These are phyloP conservation scores for Schrankia costaestrigalis DNA, from an alignment of 2,888 invertebrate genomes.

Conservation along the genomic window DNA sequence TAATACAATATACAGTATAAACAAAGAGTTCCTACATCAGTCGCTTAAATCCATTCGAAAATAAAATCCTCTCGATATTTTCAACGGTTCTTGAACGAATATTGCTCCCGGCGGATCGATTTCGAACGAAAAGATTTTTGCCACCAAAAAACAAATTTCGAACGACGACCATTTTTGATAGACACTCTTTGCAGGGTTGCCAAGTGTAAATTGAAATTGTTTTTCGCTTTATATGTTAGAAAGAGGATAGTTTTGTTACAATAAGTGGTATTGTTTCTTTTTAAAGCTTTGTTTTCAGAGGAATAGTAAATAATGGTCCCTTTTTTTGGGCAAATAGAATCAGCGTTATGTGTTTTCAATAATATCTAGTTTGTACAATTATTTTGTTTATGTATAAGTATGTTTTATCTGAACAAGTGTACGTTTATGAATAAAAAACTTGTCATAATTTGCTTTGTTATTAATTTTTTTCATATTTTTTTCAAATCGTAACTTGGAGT, in stretches of 20 bases:
- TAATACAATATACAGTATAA: constrained; percentile 20
- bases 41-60: constrained; percentile 41
- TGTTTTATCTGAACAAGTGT: too few species aligned
- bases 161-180: constrained; percentile 25
- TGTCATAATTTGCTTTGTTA: too few species aligned
- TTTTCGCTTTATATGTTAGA: constrained; percentile 23
- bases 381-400: too few species aligned
- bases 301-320: too few species aligned
- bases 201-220: constrained; percentile 5
- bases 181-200: constrained; percentile 13
- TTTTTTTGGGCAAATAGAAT: too few species aligned
- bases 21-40: constrained; percentile 21
- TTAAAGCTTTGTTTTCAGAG: too few species aligned
- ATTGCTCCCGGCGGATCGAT: constrained; percentile 58
- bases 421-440: too few species aligned
- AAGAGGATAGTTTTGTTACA: constrained; percentile 2
- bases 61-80: constrained; percentile 53
- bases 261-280: too few species aligned
- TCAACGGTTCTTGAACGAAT: constrained; percentile 51
- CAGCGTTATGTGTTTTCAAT: too few species aligned
- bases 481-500: too few species aligned
- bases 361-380: too few species aligned
- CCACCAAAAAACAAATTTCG: constrained; percentile 37
- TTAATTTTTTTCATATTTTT: too few species aligned
- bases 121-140: constrained; percentile 42